Evolutionary conservation across 2,888 invertebrate genomes (phyloP).

Genomic region (Lasioglossum calceatum): DNA sequence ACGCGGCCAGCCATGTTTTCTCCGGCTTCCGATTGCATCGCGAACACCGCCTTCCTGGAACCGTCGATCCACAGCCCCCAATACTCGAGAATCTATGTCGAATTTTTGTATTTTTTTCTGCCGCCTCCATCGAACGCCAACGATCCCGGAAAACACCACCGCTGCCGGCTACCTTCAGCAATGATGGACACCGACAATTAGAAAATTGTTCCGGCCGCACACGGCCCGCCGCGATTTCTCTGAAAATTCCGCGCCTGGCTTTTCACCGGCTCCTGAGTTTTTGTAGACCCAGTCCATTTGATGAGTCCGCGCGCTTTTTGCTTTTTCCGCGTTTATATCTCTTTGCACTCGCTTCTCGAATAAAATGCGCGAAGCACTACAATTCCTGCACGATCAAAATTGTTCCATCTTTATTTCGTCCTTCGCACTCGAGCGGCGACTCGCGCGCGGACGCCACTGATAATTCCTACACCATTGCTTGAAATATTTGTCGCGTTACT

Average conservation of each 20-base stretch:
- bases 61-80: conserved; percentile 9
- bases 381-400: no score
- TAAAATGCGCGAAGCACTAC: no score
- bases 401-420: no score
- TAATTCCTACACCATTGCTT: no score
- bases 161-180: background rate
- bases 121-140: conserved; percentile 3
- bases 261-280: background rate
- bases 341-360: no score
- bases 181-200: background rate
- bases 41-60: background rate
- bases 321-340: no score
- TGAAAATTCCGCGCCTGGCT: background rate
- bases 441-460: no score
- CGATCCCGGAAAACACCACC: background rate
- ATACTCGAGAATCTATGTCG: conserved; percentile 27
- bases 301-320: no score
- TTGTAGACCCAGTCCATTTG: background rate
- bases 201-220: background rate
- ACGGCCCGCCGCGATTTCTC: background rate
- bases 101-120: background rate
- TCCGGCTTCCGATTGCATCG: conserved; percentile 15
- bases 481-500: no score
- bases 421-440: no score
- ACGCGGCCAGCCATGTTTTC: conserved; percentile 8